phyloP scores from a whole-genome alignment of 1,140 invertebrate species.

The Ostrea denselamellosa region DNA sequence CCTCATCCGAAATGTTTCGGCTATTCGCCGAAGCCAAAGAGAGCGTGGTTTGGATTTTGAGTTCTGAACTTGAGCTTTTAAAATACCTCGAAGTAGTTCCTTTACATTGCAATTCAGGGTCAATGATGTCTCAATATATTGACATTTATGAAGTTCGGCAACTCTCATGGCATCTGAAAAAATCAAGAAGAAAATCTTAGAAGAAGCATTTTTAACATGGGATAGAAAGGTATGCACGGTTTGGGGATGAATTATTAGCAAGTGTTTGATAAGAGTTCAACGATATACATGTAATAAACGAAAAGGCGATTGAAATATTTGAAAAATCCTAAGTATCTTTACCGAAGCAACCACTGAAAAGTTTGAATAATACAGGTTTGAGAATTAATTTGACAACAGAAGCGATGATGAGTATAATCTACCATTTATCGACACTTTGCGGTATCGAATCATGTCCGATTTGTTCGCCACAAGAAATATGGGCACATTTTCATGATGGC shows the following conservation, averaged over 20 bases:
- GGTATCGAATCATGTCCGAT: constrained; percentile 7
- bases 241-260: neutral
- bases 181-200: neutral
- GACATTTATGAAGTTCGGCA: neutral
- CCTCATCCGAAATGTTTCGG: neutral
- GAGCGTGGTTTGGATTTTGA: neutral
- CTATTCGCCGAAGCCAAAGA: neutral
- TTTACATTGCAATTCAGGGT: neutral
- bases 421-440: neutral
- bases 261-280: no score
- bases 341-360: no score
- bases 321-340: no score
- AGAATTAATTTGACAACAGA: neutral
- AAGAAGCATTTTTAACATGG: no score
- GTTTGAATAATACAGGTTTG: no score
- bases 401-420: neutral
- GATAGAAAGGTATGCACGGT: neutral
- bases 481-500: neutral
- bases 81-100: neutral
- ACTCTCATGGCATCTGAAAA: neutral
- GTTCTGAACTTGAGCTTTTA: neutral
- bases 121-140: neutral
- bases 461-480: constrained; percentile 36
- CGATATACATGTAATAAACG: neutral
- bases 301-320: neutral